Evolutionary conservation across 2,888 invertebrate genomes (phyloP).

Genomic region (Hesperia comma): DNA sequence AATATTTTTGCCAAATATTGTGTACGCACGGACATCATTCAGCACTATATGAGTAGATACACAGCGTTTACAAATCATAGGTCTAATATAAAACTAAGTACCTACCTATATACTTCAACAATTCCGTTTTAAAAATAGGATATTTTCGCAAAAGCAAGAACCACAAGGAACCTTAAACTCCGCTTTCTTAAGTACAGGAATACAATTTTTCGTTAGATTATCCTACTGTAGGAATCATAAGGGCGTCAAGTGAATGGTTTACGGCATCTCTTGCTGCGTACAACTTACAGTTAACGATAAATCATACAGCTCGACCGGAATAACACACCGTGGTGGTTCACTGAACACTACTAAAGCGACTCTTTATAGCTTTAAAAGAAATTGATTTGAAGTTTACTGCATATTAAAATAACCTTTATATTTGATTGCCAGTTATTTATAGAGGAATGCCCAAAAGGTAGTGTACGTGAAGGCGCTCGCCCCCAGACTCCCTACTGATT

Average conservation of each 20-base stretch:
- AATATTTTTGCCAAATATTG: no score
- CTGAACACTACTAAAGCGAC: constrained; percentile 64
- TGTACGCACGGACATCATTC: no score
- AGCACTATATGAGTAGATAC: no score
- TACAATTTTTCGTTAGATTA: constrained; percentile 63
- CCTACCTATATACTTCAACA: no score
- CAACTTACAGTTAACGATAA: constrained; percentile 69
- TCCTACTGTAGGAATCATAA: constrained; percentile 68
- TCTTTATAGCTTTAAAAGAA: constrained; percentile 73
- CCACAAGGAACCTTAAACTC: background rate
- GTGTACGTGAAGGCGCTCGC: constrained; percentile 47
- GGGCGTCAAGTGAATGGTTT: constrained; percentile 72
- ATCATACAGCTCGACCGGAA: constrained; percentile 66
- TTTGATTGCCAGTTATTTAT: constrained; percentile 70
- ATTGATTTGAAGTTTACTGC: constrained; percentile 81
- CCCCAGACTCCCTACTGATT: constrained; percentile 63
- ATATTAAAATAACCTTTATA: constrained; percentile 80
- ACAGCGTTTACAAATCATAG: no score
- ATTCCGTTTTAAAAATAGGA: no score
- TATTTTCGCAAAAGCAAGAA: background rate
- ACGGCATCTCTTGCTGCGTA: constrained; percentile 72
- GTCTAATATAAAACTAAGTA: no score
- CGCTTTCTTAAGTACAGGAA: constrained; percentile 49
- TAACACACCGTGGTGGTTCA: constrained; percentile 64
- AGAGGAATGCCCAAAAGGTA: constrained; percentile 45